Conservation (phyloP, 1,140 invertebrate genomes). For the Zaprionus ghesquierei region DNA sequence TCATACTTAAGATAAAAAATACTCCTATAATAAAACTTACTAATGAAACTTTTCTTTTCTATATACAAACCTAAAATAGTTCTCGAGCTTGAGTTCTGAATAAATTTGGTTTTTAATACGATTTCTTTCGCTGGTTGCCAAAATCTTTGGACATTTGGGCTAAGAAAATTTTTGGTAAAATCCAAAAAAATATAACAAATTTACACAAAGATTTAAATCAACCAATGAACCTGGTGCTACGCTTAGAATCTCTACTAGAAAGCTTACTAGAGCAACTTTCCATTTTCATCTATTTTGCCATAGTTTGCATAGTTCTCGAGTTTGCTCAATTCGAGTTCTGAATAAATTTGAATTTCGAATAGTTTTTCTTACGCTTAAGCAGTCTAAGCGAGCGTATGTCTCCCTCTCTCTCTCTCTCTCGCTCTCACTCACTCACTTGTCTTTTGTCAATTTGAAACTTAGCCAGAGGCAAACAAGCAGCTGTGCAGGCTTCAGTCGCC, state of each 20-base stretch:
- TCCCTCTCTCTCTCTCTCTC: neutral
- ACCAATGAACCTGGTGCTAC: no score
- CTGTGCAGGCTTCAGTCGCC: neutral
- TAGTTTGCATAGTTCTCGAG: neutral
- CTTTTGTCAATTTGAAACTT: constrained; percentile 33
- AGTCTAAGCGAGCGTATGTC: neutral
- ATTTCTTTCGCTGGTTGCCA: no score
- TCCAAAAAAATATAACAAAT: no score
- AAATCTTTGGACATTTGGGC: no score
- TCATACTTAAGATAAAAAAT: no score
- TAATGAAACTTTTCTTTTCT: no score
- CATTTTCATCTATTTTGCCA: neutral
- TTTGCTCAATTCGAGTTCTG: neutral
- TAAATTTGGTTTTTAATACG: no score
- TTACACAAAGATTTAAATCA: neutral
- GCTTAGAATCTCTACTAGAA: neutral
- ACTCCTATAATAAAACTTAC: no score
- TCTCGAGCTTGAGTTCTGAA: no score
- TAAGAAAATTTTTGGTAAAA: no score
- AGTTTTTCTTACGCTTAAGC: neutral
- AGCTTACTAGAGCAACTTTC: neutral
- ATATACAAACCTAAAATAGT: no score
- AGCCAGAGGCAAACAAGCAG: constrained; percentile 27
- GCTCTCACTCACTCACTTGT: neutral
- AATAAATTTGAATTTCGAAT: constrained; percentile 1